Conservation (phyloP, 2,797 vertebrate genomes). For the Ctenosaura bakeri region DNA sequence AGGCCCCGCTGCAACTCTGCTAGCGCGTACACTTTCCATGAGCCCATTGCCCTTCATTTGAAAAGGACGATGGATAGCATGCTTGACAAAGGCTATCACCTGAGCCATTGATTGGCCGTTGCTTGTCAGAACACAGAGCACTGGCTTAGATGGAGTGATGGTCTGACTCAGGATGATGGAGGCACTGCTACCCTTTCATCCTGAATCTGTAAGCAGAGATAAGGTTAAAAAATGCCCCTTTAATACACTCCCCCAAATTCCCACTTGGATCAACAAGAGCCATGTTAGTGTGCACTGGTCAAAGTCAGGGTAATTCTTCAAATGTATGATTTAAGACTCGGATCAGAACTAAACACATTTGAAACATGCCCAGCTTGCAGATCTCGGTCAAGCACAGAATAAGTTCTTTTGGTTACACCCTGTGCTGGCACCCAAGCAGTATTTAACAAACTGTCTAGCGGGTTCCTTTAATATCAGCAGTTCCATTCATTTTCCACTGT, state of each 20-base stretch:
- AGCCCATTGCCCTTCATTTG: background rate
- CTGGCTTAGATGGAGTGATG: too few species aligned
- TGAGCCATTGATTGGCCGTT: too few species aligned
- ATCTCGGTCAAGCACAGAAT: too few species aligned
- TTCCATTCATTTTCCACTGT: background rate
- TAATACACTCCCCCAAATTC: background rate
- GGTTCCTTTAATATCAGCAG: background rate
- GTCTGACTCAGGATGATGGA: background rate
- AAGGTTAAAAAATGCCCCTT: background rate
- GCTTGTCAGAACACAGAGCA: too few species aligned
- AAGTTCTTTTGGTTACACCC: too few species aligned
- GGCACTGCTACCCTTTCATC: background rate
- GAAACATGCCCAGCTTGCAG: background rate
- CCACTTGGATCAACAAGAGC: background rate
- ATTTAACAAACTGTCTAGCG: background rate
- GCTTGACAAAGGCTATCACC: background rate
- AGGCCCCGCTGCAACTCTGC: background rate
- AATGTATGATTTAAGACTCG: background rate
- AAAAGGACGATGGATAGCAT: background rate
- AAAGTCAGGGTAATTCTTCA: too few species aligned
- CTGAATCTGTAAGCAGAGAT: background rate
- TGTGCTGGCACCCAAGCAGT: background rate
- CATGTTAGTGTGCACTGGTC: background rate
- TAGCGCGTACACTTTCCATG: background rate
- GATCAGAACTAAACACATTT: background rate